Evolutionary conservation across 2,113 vertebrate genomes (phyloP), one percentile per base, ranked within the genome.

Genomic region (Rhagologus leucostigma): DNA sequence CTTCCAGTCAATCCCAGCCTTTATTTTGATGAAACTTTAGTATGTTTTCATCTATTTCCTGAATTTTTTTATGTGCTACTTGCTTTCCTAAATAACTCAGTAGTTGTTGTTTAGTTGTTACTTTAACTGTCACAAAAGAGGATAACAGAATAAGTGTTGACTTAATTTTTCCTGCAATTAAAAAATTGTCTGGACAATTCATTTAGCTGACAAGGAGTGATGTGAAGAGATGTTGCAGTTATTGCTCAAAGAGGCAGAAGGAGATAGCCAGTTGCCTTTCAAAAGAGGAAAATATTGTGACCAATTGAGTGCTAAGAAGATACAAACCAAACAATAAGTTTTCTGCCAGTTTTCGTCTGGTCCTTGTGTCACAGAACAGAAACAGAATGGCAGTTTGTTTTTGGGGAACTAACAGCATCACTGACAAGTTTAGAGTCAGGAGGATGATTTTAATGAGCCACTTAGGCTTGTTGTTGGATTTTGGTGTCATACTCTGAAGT

Each of bases 341-440:
- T 87, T 71, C n/a, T 87, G 70, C 52, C 81, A 71, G 7, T 14
- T 81, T 87, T 82, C 89, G 57, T 79, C 92, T 94, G 74, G 62
- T 27, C n/a, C 56, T 57, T 19, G 57, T 87, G 75, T 82, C 85
- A 87, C 49, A 57, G 62, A 84, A 42, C 27, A 53, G 82, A 84
- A 93, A 68, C 69, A 89, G 76, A 91, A 39, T 30, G 87, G 82
- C 92, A 93, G 57, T 56, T 87, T 91, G 56, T 82, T 94, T 89
- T 49, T 39, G 35, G 65, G 41, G 69, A 91, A 1, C 27, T 57
- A 69, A 23, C 80, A 77, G 68, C 76, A 30, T 52, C 23, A 7
- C 52, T 79, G 93, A 71, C 90, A 95, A 78, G 56, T 67, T 93
- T 84, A 42, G 90, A 84, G 50, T 75, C 5, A 1, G 74, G 75